Percentiles rank a stretch among this genome's conserved stretches.
phyloP scores from a whole-genome alignment of 2,113 vertebrate genomes.

The Heterotilapia buettikoferi region DNA sequence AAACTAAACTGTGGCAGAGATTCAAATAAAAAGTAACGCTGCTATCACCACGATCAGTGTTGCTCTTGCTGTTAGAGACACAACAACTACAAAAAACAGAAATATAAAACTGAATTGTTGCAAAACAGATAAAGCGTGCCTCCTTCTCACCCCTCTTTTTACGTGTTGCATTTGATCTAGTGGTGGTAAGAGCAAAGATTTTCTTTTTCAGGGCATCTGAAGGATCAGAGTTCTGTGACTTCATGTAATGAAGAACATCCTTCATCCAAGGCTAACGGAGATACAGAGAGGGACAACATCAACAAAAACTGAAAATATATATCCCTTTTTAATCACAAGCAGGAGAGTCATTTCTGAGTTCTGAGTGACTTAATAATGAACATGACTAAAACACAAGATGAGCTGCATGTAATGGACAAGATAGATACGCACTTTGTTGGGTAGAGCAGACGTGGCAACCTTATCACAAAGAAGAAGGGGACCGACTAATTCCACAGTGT shows the following conservation, averaged over 20 bases:
- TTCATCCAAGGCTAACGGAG: constrained; percentile 55
- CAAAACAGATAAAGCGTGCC: background rate
- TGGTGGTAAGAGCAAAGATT: constrained; percentile 42
- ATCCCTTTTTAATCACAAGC: background rate
- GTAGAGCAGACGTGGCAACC: constrained; percentile 17
- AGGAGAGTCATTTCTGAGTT: background rate
- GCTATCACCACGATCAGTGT: background rate
- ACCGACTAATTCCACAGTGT: constrained; percentile 44
- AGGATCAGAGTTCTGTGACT: background rate
- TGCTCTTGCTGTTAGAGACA: background rate
- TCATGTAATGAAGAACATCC: constrained; percentile 42
- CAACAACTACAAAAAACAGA: background rate
- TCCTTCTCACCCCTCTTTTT: constrained; percentile 41
- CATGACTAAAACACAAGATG: background rate
- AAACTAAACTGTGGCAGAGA: background rate
- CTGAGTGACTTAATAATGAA: background rate
- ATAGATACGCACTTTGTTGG: constrained; percentile 42
- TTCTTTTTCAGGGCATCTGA: constrained; percentile 36
- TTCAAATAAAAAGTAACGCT: background rate
- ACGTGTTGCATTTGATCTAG: background rate
- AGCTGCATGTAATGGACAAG: background rate
- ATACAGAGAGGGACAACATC: background rate
- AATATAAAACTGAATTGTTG: background rate
- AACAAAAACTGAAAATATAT: background rate
- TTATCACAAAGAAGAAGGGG: constrained; percentile 53